A percentile compares a stretch with the other conserved stretches of the same genome.
phyloP scores from a whole-genome alignment of 1,140 invertebrate genomes.

The Papilio glaucus region DNA sequence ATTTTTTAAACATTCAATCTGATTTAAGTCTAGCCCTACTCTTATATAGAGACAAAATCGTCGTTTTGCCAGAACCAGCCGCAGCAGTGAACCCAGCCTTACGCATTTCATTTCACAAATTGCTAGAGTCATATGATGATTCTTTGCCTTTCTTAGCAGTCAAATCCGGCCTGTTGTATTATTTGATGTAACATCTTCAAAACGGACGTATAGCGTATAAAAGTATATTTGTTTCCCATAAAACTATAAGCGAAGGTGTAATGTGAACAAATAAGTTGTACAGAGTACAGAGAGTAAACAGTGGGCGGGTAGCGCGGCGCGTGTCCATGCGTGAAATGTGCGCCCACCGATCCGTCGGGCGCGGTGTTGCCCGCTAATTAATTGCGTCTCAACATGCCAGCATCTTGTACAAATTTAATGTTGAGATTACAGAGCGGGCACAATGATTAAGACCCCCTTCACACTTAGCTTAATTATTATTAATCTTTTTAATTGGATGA shows the following conservation, averaged over 20 bases:
- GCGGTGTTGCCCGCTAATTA: slow-evolving; percentile 48
- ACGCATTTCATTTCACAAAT: no score
- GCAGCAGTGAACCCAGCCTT: no score
- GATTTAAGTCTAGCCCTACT: no score
- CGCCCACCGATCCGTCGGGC: slow-evolving; percentile 31
- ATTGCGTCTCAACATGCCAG: slow-evolving; percentile 56
- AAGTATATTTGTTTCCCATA: slow-evolving; percentile 24
- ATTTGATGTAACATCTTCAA: background rate
- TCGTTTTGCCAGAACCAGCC: no score
- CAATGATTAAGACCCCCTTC: slow-evolving; percentile 26
- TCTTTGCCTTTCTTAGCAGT: background rate
- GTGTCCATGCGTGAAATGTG: slow-evolving; percentile 54
- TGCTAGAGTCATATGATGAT: no score
- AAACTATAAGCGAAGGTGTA: slow-evolving; percentile 30
- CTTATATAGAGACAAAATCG: no score
- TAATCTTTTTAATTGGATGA: background rate
- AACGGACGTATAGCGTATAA: no score
- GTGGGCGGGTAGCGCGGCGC: slow-evolving; percentile 49
- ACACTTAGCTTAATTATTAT: background rate
- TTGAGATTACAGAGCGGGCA: slow-evolving; percentile 27
- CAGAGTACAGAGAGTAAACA: slow-evolving; percentile 25
- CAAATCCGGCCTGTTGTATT: background rate
- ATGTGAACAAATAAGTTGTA: slow-evolving; percentile 4
- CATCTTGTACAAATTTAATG: slow-evolving; percentile 30
- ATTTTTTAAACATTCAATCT: no score